Base-by-base conservation (phyloP, 53 echinoderm and acorn worm genomes). In the Glandiceps talaboti region DNA sequence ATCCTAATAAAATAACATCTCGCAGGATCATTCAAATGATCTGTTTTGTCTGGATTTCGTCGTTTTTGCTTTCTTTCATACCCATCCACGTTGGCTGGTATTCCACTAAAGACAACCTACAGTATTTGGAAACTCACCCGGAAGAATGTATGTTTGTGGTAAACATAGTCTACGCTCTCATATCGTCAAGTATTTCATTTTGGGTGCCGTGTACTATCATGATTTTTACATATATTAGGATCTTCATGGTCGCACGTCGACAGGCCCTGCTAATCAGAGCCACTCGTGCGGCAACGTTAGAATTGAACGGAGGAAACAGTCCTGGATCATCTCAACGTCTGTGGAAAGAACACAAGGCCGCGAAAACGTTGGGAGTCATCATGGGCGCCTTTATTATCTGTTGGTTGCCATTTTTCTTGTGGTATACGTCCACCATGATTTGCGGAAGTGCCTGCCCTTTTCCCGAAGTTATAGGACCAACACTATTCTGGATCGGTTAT, bases 401-500 rank as follows among this genome's bases (percentile, higher is more conserved):
- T 29, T 99, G 99, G 99, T 99, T 91, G 73, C 99, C 99, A 0
- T 99, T 93, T 85, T 99, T 93, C 77, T 89, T 89, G 33, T 84
- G 92, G 33, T 93, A 93, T 76, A 84, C 85, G 74, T 87, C 89
- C 29, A 86, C 90, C 14, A 87, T 90, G 0, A 77, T 97, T 28
- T 97, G 99, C 32, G 88, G 94, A 25, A 73, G 81, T 1, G 31
- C 82, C 14, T 97, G 99, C 73, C 74, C 75, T 30, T 91, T 93
- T 81, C 90, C 99, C n/a, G 75, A 28, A 20, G 73, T 97, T 30
- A 88, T 97, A 31, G 92, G 89, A 72, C 85, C 89, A 75, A 87
- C 93, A 74, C 89, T 93, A 31, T 93, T 93, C 80, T 97, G 99
- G 99, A 93, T 97, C 79, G 99, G 99, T 30, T 97, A 97, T 80